Evolutionary conservation across 2,113 vertebrate species (phyloP).

Genomic region (Lepisosteus osseus): DNA sequence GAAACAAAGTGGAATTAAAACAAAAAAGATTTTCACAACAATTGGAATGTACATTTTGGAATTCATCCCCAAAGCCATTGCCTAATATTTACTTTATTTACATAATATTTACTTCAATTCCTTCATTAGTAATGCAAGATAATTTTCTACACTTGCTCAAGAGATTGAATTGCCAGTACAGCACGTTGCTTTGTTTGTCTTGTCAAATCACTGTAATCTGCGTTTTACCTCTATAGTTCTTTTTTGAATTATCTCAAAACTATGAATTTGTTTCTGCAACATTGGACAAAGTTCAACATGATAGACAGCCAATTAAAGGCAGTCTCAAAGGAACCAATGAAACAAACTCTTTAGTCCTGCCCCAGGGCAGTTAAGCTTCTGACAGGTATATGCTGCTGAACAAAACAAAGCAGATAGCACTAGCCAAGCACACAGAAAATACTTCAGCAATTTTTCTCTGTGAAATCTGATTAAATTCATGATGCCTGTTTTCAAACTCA

Average conservation of each 20-base stretch:
- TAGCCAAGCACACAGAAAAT: not conserved
- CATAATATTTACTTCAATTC: too few species aligned
- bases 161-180: too few species aligned
- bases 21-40: too few species aligned
- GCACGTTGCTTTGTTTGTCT: too few species aligned
- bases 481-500: slow-evolving; percentile 73
- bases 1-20: too few species aligned
- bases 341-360: slow-evolving; percentile 50
- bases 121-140: too few species aligned
- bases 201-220: too few species aligned
- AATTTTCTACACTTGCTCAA: too few species aligned
- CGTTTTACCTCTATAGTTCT: slow-evolving; percentile 33
- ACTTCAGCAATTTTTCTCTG: slow-evolving; percentile 27
- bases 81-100: too few species aligned
- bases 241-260: slow-evolving; percentile 35
- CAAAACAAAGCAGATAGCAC: slow-evolving; percentile 50
- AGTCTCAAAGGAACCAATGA: slow-evolving; percentile 66
- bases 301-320: slow-evolving; percentile 38
- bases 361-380: slow-evolving; percentile 52
- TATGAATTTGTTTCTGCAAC: slow-evolving; percentile 35
- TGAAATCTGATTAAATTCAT: slow-evolving; percentile 43
- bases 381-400: slow-evolving; percentile 62
- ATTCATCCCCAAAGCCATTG: too few species aligned
- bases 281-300: slow-evolving; percentile 55
- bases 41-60: too few species aligned